These are phyloP conservation scores for Torymus auratus DNA, from an alignment of 2,888 invertebrate species.

Conservation along the genomic window DNA sequence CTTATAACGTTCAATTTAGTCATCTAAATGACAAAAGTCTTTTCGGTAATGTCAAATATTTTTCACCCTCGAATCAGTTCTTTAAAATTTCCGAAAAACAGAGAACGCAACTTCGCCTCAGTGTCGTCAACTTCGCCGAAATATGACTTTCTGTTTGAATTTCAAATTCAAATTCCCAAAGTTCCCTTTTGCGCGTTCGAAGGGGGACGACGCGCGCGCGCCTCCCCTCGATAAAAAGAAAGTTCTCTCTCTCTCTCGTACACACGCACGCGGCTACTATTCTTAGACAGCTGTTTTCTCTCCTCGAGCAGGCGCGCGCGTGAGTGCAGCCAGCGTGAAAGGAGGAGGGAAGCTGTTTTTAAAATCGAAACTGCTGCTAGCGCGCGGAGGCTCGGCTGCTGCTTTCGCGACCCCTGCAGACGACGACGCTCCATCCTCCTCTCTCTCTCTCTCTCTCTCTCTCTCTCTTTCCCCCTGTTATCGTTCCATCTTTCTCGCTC, in stretches of 20 bases:
- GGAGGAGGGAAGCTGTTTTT: slow-evolving; percentile 66
- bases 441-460: slow-evolving; percentile 45
- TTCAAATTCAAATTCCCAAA: slow-evolving; percentile 42
- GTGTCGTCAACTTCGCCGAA: slow-evolving; percentile 1
- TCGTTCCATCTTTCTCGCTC: slow-evolving; percentile 3
- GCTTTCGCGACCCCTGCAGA: slow-evolving; percentile 11
- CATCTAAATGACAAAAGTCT: no score
- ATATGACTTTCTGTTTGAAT: slow-evolving; percentile 14
- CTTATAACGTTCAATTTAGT: no score
- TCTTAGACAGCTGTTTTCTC: slow-evolving; percentile 67
- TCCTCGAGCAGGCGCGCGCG: not conserved
- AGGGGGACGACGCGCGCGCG: not conserved
- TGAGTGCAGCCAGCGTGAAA: slow-evolving; percentile 1
- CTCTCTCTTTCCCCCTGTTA: slow-evolving; percentile 39
- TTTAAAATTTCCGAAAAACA: no score
- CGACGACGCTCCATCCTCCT: not conserved
- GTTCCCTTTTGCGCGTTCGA: not conserved
- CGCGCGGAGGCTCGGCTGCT: not conserved
- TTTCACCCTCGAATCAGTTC: no score
- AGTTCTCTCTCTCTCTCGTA: slow-evolving; percentile 61
- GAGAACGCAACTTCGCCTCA: no score
- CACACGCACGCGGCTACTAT: slow-evolving; percentile 57
- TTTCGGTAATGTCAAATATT: no score
- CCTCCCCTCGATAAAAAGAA: slow-evolving; percentile 62
- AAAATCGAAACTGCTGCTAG: slow-evolving; percentile 62